Evolutionary conservation across 2,888 invertebrate genomes (phyloP).

Genomic region (Arctia plantaginis): DNA sequence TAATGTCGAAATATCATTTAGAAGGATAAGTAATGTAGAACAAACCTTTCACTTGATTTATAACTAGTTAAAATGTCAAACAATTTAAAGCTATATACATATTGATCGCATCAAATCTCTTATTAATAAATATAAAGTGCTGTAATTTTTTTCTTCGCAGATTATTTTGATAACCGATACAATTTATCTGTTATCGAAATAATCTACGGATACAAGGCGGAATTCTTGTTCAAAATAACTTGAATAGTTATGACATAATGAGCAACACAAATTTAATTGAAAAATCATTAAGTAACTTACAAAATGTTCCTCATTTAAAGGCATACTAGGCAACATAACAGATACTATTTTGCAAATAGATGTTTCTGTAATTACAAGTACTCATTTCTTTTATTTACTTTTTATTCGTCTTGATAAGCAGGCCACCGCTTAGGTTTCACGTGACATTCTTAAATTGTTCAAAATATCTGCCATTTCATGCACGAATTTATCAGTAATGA

Average conservation of each 20-base stretch:
- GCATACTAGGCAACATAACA: background rate
- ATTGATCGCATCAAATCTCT: too few species aligned
- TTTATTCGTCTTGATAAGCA: conserved; percentile 12
- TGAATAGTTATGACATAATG: background rate
- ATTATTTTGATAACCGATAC: background rate
- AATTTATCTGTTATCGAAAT: too few species aligned
- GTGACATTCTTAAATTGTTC: background rate
- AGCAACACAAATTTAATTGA: background rate
- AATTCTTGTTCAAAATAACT: background rate
- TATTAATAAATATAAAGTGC: too few species aligned
- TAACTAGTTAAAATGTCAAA: too few species aligned
- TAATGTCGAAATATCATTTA: too few species aligned
- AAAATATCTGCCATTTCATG: background rate
- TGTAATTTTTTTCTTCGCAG: background rate
- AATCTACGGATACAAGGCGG: background rate
- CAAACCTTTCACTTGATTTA: too few species aligned
- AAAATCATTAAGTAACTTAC: background rate
- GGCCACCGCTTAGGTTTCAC: background rate
- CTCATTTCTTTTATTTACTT: conserved; percentile 22
- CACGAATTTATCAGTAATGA: background rate
- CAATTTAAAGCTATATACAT: too few species aligned
- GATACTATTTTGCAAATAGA: background rate
- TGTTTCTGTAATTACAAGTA: background rate
- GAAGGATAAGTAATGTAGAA: too few species aligned
- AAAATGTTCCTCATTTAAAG: background rate